phyloP scores from a whole-genome alignment of 2,797 vertebrate genomes.

The Glossophaga mutica region DNA sequence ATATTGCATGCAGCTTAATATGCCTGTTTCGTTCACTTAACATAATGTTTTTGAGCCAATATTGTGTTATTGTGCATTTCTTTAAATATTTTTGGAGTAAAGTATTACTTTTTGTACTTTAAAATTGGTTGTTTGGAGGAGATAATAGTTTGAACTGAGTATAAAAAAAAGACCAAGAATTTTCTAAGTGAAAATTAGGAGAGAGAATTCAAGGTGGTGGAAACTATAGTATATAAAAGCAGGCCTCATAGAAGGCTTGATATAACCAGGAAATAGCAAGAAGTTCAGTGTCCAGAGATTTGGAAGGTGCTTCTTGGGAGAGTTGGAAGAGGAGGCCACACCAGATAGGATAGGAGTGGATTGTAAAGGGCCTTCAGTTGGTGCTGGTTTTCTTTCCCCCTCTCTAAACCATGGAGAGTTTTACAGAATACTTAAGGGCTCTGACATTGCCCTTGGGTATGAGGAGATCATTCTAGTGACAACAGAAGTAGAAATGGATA shows the following conservation, averaged over 20 bases:
- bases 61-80: neutral
- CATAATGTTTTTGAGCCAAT: neutral
- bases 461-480: neutral
- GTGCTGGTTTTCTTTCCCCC: neutral
- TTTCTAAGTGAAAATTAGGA: neutral
- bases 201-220: neutral
- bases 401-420: neutral
- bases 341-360: neutral
- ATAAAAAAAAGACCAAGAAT: neutral
- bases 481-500: neutral
- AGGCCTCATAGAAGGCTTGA: neutral
- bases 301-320: neutral
- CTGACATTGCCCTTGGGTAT: neutral
- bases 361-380: neutral
- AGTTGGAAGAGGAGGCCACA: neutral
- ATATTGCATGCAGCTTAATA: neutral
- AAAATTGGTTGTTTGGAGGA: neutral
- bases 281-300: neutral
- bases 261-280: neutral
- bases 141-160: neutral
- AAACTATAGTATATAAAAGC: neutral
- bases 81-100: slow-evolving; percentile 1
- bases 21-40: neutral
- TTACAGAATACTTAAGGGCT: neutral
- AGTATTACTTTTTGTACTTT: neutral